Base-by-base conservation (phyloP, 2,888 invertebrate genomes). In the Leucania comma region DNA sequence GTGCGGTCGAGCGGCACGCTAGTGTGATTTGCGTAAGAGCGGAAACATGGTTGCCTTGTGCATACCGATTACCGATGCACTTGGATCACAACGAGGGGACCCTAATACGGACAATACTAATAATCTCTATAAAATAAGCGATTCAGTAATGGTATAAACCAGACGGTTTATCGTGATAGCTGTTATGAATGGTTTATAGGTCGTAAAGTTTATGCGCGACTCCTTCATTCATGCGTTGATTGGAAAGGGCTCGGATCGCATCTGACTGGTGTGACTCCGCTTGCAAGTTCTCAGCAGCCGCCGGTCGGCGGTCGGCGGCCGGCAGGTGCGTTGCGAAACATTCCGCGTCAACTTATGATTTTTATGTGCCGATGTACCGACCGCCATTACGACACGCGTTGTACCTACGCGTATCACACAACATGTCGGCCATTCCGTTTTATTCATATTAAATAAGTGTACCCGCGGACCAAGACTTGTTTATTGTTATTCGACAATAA, bases 261-360 rank as follows among this genome's bases (percentile, higher is more conserved):
- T 77, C 75, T 72, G 78, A 66, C n/a, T 65, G 50, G 60, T 81
- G 65, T 48, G 56, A 63, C 59, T 62, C 72, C 67, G 82, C 76
- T 67, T 72, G 71, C 72, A 63, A 79, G 59, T 46, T 74, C 67
- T 84, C 80, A 83, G 80, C 84, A 78, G 75, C 77, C 83, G 73
- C 76, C 73, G 70, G 68, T 76, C 72, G 69, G 69, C 77, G 58
- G 63, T 48, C 61, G 72, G 66, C 64, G 67, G 66, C 62, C 60
- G 89, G 90, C 93, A 93, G 93, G 93, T 93, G 92, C 87, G 90
- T 91, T 91, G 91, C 89, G 88, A 92, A 92, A 92, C 90, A 85
- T 87, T 81, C 87, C 88, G 89, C 89, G 90, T 90, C 91, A 89
- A 88, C 91, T 88, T 90, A 91, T 90, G 88, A 94, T 93, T 94